A percentile compares a stretch with the other conserved stretches of the same genome.
These are phyloP conservation scores for Helogale parvula DNA, from an alignment of 2,113 vertebrate species.

Conservation along the genomic window DNA sequence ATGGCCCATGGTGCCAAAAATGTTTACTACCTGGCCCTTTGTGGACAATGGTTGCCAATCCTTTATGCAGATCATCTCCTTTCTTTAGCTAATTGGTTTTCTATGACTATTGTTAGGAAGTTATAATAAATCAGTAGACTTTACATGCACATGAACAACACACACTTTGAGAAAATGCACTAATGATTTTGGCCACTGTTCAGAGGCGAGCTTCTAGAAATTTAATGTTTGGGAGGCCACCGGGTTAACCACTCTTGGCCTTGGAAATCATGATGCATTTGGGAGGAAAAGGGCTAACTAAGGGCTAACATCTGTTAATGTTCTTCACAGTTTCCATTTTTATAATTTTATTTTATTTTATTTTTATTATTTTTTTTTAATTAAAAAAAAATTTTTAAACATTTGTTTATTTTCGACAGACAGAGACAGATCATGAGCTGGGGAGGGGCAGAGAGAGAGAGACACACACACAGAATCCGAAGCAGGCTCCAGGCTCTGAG, in stretches of 20 bases:
- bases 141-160: neutral
- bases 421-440: no score
- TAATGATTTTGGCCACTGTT: neutral
- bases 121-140: neutral
- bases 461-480: no score
- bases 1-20: fast-evolving
- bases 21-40: neutral
- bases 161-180: neutral
- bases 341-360: conserved; percentile 15
- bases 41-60: neutral
- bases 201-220: neutral
- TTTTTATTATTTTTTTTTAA: no score
- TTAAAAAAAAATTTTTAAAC: no score
- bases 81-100: neutral
- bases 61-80: neutral
- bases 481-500: no score
- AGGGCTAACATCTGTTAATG: neutral
- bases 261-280: neutral
- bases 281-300: neutral
- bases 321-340: neutral
- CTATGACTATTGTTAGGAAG: neutral
- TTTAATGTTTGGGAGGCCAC: neutral
- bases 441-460: no score
- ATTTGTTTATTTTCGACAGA: no score
- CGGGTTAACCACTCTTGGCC: neutral